These are phyloP conservation scores for Hirundo rustica DNA, from an alignment of 2,797 vertebrate genomes.

Conservation along the genomic window DNA sequence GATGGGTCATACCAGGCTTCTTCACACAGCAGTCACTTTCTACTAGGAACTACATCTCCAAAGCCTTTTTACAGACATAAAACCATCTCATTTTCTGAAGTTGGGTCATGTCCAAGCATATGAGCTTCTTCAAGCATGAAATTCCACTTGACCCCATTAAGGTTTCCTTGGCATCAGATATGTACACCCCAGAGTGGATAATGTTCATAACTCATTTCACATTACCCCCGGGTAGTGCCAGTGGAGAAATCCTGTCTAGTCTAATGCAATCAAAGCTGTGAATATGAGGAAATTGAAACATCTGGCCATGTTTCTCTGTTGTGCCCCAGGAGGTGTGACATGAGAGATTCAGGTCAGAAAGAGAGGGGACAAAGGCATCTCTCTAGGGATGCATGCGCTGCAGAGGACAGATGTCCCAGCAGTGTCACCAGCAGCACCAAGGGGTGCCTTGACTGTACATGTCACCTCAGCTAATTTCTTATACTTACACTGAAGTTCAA, in stretches of 20 bases:
- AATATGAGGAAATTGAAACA: constrained; percentile 51
- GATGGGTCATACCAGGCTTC: neutral
- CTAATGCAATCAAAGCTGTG: constrained; percentile 55
- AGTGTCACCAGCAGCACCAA: neutral
- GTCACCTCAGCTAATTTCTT: neutral
- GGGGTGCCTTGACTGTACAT: neutral
- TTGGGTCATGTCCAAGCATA: constrained; percentile 72
- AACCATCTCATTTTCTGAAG: constrained; percentile 67
- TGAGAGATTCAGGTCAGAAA: neutral
- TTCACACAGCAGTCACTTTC: neutral
- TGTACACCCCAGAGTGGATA: constrained; percentile 61
- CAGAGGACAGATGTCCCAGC: neutral
- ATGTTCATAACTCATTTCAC: constrained; percentile 76
- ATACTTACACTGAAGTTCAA: neutral
- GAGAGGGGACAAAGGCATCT: neutral
- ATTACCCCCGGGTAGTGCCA: constrained; percentile 66
- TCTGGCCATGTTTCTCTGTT: constrained; percentile 19
- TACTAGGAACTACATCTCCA: constrained; percentile 50
- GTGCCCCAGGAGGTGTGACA: neutral
- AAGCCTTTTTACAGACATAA: constrained; percentile 56
- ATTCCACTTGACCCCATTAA: constrained; percentile 78
- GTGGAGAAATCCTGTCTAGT: constrained; percentile 63
- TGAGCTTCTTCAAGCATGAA: constrained; percentile 76
- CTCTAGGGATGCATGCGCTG: neutral
- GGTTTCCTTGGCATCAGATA: constrained; percentile 66